Evolutionary conservation across 2,888 invertebrate genomes (phyloP).

Genomic region (Cecidostiba fungosa): DNA sequence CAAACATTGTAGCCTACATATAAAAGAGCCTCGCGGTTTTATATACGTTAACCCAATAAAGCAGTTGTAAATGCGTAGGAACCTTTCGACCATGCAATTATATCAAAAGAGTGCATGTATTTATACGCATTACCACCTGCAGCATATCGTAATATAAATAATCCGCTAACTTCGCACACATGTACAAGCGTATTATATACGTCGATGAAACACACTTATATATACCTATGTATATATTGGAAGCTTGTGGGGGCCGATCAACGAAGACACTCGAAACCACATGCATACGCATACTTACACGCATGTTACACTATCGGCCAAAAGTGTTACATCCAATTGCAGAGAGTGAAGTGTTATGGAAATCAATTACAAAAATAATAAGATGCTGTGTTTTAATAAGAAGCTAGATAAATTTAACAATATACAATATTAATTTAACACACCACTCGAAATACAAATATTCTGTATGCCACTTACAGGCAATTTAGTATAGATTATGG

Average conservation of each 20-base stretch:
- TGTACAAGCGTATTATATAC: neutral
- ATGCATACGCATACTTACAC: neutral
- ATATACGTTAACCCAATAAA: slow-evolving; percentile 5
- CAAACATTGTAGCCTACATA: neutral
- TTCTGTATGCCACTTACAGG: too few species aligned
- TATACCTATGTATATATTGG: neutral
- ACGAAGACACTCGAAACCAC: too few species aligned
- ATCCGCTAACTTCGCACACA: slow-evolving; percentile 2
- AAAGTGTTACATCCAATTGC: neutral
- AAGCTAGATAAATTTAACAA: too few species aligned
- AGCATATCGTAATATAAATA: neutral
- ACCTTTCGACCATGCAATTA: slow-evolving; percentile 20
- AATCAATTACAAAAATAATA: neutral
- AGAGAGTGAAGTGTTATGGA: neutral
- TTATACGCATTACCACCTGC: neutral
- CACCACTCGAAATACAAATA: too few species aligned
- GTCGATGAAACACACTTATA: neutral
- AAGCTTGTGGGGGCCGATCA: neutral
- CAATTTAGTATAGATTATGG: too few species aligned
- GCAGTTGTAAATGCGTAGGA: neutral
- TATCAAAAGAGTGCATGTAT: slow-evolving; percentile 6
- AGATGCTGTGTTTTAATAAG: too few species aligned
- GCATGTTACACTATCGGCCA: neutral
- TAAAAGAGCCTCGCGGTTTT: neutral
- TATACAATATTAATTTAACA: too few species aligned